Evolutionary conservation across 1,140 invertebrate genomes (phyloP), one percentile per base, ranked within the genome.

Genomic region (Eueides isabella): DNA sequence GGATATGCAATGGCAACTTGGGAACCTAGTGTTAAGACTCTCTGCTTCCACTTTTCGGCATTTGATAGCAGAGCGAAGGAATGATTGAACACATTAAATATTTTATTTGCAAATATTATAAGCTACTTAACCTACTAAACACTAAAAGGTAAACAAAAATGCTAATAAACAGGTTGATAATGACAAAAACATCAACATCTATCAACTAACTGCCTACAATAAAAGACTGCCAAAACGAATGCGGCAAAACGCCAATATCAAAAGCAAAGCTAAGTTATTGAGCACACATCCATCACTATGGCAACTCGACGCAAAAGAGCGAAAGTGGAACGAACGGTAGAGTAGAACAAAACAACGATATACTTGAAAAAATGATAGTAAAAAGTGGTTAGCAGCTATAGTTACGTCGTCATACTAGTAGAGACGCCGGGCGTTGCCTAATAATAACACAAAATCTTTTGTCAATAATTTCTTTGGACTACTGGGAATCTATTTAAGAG

Each of bases 261-360:
- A 55, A 26, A 71, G 62, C 67, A 68, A 76, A 73, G 69, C 38
- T 44, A 41, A 67, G 63, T 48, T 85, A 87, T 89, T 73, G 87
- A 86, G 83, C 81, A 86, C 82, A 80, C 80, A 71, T 19, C 76
- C 71, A 84, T 84, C 71, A 69, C 81, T 78, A 86, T 86, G 82
- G 86, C 84, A 85, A 88, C 87, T 82, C 77, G 83, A 80, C 76
- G 78, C 76, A 80, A 69, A 78, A 76, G 68, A 76, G 67, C 67
- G 83, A 89, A 86, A 89, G 87, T 89, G 86, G 83, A 88, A 86
- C 87, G 82, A 69, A 61, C 67, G 67, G 30, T 69, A 11, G 33
- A 69, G 67, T 61, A 31, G 55, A 69, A 69, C 31, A 67, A 67
- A 66, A 67, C 41, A 67, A 67, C 41, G 71, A 67, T 65, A 55